Conservation (phyloP, 2,797 vertebrate genomes). For the Chloroceryle inda region DNA sequence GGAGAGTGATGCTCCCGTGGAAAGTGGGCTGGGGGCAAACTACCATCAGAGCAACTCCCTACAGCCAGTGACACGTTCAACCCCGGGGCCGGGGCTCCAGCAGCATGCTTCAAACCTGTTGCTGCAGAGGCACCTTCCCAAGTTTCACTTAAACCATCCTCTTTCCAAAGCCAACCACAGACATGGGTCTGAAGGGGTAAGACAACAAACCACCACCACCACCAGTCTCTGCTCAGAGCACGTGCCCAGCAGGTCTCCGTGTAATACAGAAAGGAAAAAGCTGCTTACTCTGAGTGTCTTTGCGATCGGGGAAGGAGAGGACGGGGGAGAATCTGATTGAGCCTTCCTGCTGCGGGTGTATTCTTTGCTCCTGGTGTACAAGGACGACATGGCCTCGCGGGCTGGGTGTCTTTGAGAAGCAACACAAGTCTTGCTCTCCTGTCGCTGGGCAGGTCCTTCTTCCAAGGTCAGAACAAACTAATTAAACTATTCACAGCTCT, state of each 20-base stretch:
- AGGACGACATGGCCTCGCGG: conserved; percentile 87
- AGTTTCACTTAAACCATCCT: background rate
- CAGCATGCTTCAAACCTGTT: conserved; percentile 26
- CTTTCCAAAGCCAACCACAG: conserved; percentile 28
- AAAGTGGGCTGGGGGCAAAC: background rate
- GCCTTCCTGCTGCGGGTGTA: conserved; percentile 92
- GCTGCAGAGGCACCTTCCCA: conserved; percentile 37
- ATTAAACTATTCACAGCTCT: conserved; percentile 70
- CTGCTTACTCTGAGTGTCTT: conserved; percentile 95
- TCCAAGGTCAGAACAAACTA: conserved; percentile 75
- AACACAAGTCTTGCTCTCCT: conserved; percentile 38
- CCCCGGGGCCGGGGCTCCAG: background rate
- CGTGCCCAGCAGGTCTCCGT: background rate
- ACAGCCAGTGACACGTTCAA: background rate
- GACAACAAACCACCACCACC: background rate
- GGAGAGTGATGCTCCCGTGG: background rate
- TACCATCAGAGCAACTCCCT: background rate
- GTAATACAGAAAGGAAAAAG: conserved; percentile 74
- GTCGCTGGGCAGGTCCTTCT: conserved; percentile 62
- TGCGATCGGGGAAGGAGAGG: conserved; percentile 92
- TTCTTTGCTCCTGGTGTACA: conserved; percentile 92
- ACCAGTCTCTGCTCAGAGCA: background rate
- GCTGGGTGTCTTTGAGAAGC: background rate
- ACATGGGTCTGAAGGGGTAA: background rate
- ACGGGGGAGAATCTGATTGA: conserved; percentile 92